Evolutionary conservation across 2,113 vertebrate species (phyloP), one percentile per base, ranked within the genome.

Genomic region (Zapus hudsonius): DNA sequence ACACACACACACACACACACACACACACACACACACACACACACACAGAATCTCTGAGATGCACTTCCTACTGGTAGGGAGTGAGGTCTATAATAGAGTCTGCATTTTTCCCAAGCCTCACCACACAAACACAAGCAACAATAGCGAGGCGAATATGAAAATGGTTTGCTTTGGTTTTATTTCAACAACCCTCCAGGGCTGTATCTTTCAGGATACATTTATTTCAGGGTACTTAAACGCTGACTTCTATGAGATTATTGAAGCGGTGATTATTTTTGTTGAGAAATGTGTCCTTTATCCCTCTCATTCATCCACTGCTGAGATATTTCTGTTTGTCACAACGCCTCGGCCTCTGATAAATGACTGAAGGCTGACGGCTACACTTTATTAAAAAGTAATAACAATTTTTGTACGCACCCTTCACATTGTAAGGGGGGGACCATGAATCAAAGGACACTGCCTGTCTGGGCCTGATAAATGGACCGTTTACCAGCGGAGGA

Each of bases 351-450:
- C 95, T 96, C 98, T 99, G 99, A 99, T 99, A 99, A 99, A 99
- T 99, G 99, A 99, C 98, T 98, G 98, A 99, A 99, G 99, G 99
- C 98, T 98, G 99, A 99, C 98, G 98, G 98, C 98, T 99, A 99
- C 99, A 99, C 99, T 99, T 99, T 99, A 99, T 99, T 99, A 99
- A 99, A 99, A 99, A 99, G 99, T 99, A 99, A 99, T 99, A 99
- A 99, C 99, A 99, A 99, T 99, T 99, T 99, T 99, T 99, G 99
- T 99, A 99, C 98, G 98, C 99, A 99, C 98, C 99, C 99, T 99
- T 99, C 99, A 99, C 98, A 98, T 99, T 97, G 98, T 98, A 98
- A 99, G 98, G 98, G 98, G 84, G 98, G 98, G 97, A 97, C 98
- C 98, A 99, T 99, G 99, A 99, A 99, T 99, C 99, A 99, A 98